phyloP scores from a whole-genome alignment of 1,140 invertebrate genomes.

The Dreissena rostriformis region DNA sequence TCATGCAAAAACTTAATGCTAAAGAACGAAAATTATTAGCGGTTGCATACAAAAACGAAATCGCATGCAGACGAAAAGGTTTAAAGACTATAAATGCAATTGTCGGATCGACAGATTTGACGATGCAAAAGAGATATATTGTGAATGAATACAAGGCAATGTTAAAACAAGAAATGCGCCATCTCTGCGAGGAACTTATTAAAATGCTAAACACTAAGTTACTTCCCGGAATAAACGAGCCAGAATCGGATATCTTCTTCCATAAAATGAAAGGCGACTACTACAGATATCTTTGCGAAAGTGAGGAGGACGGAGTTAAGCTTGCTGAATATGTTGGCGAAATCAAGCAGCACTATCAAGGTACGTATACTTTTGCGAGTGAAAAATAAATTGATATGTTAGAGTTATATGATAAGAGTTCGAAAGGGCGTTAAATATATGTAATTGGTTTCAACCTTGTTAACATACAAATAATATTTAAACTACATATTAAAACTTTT shows the following conservation, averaged over 20 bases:
- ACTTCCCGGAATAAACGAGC: slow-evolving; percentile 21
- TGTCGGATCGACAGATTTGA: neutral
- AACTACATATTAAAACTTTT: too few species aligned
- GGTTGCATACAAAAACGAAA: slow-evolving; percentile 35
- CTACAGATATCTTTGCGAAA: slow-evolving; percentile 97
- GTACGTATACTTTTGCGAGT: neutral
- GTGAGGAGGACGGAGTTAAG: slow-evolving; percentile 84
- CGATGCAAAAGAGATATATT: neutral
- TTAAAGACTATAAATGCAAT: neutral
- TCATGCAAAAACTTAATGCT: slow-evolving; percentile 11
- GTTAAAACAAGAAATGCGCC: slow-evolving; percentile 6
- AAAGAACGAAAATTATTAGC: slow-evolving; percentile 31
- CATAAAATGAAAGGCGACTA: slow-evolving; percentile 99
- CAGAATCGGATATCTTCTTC: slow-evolving; percentile 98
- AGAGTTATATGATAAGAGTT: too few species aligned
- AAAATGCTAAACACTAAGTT: slow-evolving; percentile 27
- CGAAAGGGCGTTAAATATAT: too few species aligned
- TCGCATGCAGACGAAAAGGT: slow-evolving; percentile 5
- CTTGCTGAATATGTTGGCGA: slow-evolving; percentile 1
- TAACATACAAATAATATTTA: too few species aligned
- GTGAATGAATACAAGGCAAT: slow-evolving; percentile 4
- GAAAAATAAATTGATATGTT: too few species aligned
- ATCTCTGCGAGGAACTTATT: slow-evolving; percentile 31
- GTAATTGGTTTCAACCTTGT: too few species aligned
- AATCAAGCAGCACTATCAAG: slow-evolving; percentile 23